Base-by-base conservation (phyloP, 2,113 vertebrate species). In the Papio anubis region DNA sequence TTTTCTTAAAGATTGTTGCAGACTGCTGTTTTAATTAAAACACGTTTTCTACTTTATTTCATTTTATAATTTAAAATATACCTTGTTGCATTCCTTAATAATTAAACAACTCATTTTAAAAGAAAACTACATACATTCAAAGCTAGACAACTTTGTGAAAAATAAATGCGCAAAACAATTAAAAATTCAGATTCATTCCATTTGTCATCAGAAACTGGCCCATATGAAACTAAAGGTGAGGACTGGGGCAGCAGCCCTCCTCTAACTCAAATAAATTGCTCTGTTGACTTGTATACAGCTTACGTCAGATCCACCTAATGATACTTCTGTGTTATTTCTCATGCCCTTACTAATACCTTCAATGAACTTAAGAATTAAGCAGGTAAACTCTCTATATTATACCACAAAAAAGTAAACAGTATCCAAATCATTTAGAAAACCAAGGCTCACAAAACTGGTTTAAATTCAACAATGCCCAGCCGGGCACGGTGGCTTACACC, bases 291-390 rank as follows among this genome's bases (percentile, higher is more conserved):
- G 73, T 40, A 94, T 11, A 83, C 8, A 80, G 5, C 23, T 80
- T 90, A 90, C 23, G 16, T 88, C 75, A 81, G 8, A 92, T n/a
- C 8, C 12, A 66, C 30, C 21, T 66, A 72, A 66, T 50, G 43
- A 16, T 76, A 57, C 25, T 95, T 13, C 27, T 16, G 2, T 23
- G 61, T 30, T 64, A 78, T 91, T 89, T 94, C 89, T 88, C 50
- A 30, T 25, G 7, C 61, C 35, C 85, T 90, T 79, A 92, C 43
- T 73, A 75, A 91, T 21, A 61, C 17, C 21, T 90, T 88, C 40
- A 93, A 68, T 50, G 38, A 96, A 57, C 11, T 89, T n/a, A 80
- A 75, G 55, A 92, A 96, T 40, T 78, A 20, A 90, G 57, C n/a
- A 92, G 7, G 20, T 14, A 50, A 94, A 66, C 61, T 64, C 30